Evolutionary conservation across 2,888 invertebrate genomes (phyloP).

Genomic region (Belgica antarctica): DNA sequence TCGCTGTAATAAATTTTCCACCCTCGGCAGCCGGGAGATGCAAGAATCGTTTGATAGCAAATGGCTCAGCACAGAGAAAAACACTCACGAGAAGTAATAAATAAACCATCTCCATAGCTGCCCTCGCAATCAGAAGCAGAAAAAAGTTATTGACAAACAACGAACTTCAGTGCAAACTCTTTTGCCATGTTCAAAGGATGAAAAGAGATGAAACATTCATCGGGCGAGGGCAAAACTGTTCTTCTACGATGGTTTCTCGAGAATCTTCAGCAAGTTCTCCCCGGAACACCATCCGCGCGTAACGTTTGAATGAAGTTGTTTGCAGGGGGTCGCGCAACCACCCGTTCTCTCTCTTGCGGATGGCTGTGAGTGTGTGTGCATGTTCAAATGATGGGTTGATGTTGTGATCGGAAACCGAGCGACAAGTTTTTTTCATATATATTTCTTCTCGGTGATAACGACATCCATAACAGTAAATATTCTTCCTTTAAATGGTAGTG

Average conservation of each 20-base stretch:
- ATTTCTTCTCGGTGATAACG: conserved; percentile 18
- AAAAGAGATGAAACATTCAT: conserved; percentile 31
- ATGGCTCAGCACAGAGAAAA: not conserved
- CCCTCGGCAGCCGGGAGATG: not conserved
- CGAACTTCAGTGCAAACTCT: conserved; percentile 23
- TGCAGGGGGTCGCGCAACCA: not conserved
- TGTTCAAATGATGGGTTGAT: not conserved
- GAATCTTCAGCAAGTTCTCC: not conserved
- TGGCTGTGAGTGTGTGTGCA: not conserved
- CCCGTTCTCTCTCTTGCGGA: not conserved
- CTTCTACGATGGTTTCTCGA: conserved; percentile 18
- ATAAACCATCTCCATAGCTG: conserved; percentile 27
- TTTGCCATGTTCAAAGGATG: not conserved
- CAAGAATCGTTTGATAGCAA: conserved; percentile 21
- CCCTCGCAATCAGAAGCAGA: conserved; percentile 16
- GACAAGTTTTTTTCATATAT: conserved; percentile 23
- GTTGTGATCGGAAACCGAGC: conserved; percentile 16
- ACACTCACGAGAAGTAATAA: conserved; percentile 18
- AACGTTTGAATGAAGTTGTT: conserved; percentile 3
- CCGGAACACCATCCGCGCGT: not conserved
- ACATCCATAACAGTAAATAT: conserved; percentile 25
- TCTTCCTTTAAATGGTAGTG: conserved; percentile 4
- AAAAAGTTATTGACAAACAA: conserved; percentile 30
- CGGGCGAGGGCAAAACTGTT: not conserved
- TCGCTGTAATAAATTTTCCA: conserved; percentile 23